Base-by-base conservation (phyloP, 2,888 invertebrate genomes). In the Drosophila pseudotakahashii region DNA sequence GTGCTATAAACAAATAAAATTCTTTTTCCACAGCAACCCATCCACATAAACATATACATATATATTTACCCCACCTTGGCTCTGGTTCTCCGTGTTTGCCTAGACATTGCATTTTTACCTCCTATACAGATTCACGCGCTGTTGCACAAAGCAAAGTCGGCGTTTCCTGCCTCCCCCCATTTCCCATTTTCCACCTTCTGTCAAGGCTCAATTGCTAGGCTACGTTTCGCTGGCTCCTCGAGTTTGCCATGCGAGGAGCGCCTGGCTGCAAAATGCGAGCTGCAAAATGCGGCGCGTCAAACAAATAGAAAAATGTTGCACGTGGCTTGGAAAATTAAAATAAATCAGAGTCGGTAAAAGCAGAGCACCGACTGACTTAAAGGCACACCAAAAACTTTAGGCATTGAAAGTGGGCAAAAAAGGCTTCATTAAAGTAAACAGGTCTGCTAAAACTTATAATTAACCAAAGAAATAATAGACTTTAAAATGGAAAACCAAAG, bases 91-190 rank as follows among this genome's bases (percentile, higher is more conserved):
- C 58, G 61, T 47, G 41, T 75, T 48, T 71, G 67, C 81, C 73
- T 57, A 78, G 81, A 82, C 85, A 67, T 82, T 83, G 79, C 82
- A 77, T 73, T 83, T 74, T 73, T 59, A 61, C 73, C 71, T 60
- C 51, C 67, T 71, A 51, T 47, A 52, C 73, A 52, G 82, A 77
- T 89, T 89, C 76, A 88, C 81, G 90, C 76, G 76, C 80, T 83
- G 87, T 45, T 89, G 83, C 87, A 90, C 89, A 89, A 89, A 89
- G 81, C 79, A 89, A 89, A 89, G 88, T 81, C 81, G 81, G 87
- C 81, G 75, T 81, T 81, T 81, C 41, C 58, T 47, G 42, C 62
- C 54, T 16, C 19, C 52, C 52, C 52, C 19, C 19, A 34, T 23
- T n/a, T 47, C 52, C 19, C 19, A 34, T 23, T n/a, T 47, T 41